Evolutionary conservation across 2,113 vertebrate species (phyloP), one percentile per base, ranked within the genome.

Genomic region (Gnathonemus longibarbis): DNA sequence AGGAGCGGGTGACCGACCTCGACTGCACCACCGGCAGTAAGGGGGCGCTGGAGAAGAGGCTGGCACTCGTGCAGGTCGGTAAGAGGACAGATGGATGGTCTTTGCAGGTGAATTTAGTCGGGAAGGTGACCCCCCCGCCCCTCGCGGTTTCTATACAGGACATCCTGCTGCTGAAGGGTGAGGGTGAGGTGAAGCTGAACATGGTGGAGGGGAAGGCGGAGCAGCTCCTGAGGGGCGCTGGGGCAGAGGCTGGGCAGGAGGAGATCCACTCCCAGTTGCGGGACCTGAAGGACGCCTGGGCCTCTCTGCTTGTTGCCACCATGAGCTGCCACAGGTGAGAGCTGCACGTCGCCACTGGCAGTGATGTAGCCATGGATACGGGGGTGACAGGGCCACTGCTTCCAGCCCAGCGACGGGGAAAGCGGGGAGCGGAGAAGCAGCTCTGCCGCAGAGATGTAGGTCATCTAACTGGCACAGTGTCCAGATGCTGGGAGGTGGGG

Each of bases 191-290:
- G 77, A 99, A 98, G 90, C 93, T 99, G 92, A 99, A 98, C 86
- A 97, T 99, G 97, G 97, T 97, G 24, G 96, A 99, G 88, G 98
- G 98, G 87, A 99, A 99, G 95, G 97, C 97, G 24, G 98, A 99
- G 53, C 95, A 98, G 91, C 97, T 97, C 21, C 92, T 97, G 91
- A 97, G 94, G 92, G 96, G 96, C 91, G 97, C 97, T 91, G 97
- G 94, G 31, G 17, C 50, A 80, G 90, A 94, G 19, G 94, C 96
- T 83, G 97, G 97, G 90, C 97, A 97, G 95, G 96, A 97, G 92
- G 95, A 92, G 77, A 97, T 99, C 91, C 96, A 96, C 90, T 95
- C 93, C 0, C 97, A 99, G 92, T 94, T 99, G 0, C 96, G 98
- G 95, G 96, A 94, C 0, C 95, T 98, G 11, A 97, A 96, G 90